Percentiles rank a stretch among this genome's conserved stretches.
These are phyloP conservation scores for Luidia sarsii DNA, from an alignment of 53 echinoderm and acorn worm genomes.

Conservation along the genomic window DNA sequence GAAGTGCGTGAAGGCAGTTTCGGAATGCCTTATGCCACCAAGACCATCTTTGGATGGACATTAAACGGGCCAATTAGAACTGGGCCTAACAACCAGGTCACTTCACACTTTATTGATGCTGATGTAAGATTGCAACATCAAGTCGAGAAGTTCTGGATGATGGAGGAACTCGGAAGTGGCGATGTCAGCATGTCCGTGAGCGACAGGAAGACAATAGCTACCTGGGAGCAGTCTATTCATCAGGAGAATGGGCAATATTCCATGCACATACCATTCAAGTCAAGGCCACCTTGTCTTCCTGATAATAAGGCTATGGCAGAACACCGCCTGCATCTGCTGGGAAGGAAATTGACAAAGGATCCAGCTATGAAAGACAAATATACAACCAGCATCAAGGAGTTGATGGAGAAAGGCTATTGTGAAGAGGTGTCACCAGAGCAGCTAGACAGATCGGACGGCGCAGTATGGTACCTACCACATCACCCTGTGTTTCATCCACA, in stretches of 20 bases:
- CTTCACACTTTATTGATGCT: conserved; percentile 8
- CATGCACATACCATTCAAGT: conserved; percentile 57
- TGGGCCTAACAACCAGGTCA: not conserved
- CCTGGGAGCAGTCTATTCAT: conserved; percentile 19
- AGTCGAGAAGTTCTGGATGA: conserved; percentile 51
- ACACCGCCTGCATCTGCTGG: conserved; percentile 47
- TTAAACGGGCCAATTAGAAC: conserved; percentile 41
- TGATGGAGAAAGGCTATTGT: conserved; percentile 24
- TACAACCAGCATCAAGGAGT: conserved; percentile 16
- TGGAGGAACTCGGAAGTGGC: conserved; percentile 26
- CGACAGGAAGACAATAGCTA: conserved; percentile 19
- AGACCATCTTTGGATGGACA: conserved; percentile 56
- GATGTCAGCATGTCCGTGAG: conserved; percentile 7
- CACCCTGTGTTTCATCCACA: conserved; percentile 12
- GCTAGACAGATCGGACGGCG: not conserved
- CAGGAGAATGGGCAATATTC: conserved; percentile 47
- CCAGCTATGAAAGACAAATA: conserved; percentile 32
- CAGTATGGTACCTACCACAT: conserved; percentile 6
- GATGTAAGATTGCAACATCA: conserved; percentile 41
- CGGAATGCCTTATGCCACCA: conserved; percentile 56
- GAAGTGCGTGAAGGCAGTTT: conserved; percentile 31
- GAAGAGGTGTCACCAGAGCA: not conserved
- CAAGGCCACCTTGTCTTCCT: conserved; percentile 44
- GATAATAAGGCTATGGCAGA: conserved; percentile 59
- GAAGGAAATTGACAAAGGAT: conserved; percentile 19